These are phyloP conservation scores for Macropus fuliginosus DNA, from an alignment of 2,797 vertebrate species.

Conservation along the genomic window DNA sequence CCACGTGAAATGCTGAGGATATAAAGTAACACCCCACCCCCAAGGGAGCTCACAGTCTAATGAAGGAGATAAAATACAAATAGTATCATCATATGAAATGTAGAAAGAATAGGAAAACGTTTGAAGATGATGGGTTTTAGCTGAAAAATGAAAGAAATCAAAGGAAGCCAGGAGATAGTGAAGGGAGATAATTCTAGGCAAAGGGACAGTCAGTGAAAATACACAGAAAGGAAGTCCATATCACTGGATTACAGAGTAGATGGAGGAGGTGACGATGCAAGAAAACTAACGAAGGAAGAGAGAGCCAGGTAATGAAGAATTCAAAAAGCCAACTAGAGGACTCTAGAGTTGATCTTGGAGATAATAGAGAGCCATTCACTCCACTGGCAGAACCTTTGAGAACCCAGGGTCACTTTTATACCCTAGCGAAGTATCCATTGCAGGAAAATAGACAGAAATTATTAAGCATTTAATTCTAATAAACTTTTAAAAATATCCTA, in stretches of 20 bases:
- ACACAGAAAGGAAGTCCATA: neutral
- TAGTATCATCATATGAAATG: neutral
- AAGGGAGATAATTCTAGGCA: neutral
- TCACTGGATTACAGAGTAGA: neutral
- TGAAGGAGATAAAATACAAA: neutral
- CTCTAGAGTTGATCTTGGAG: neutral
- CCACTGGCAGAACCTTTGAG: neutral
- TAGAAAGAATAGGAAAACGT: neutral
- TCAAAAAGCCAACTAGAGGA: neutral
- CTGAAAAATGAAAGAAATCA: neutral
- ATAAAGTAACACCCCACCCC: neutral
- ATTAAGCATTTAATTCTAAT: neutral
- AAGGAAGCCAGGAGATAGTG: neutral
- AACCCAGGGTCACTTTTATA: neutral
- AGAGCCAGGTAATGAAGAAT: neutral
- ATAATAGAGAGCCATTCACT: neutral
- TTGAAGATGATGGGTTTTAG: neutral
- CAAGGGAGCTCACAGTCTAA: neutral
- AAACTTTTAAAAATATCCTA: neutral
- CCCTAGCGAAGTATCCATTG: neutral
- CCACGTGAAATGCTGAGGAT: neutral
- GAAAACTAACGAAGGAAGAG: neutral
- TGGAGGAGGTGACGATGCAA: neutral
- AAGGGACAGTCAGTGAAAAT: neutral
- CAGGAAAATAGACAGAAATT: neutral